These are phyloP conservation scores for Ornithoptera alexandrae DNA, from an alignment of 2,888 invertebrate species.

Conservation along the genomic window DNA sequence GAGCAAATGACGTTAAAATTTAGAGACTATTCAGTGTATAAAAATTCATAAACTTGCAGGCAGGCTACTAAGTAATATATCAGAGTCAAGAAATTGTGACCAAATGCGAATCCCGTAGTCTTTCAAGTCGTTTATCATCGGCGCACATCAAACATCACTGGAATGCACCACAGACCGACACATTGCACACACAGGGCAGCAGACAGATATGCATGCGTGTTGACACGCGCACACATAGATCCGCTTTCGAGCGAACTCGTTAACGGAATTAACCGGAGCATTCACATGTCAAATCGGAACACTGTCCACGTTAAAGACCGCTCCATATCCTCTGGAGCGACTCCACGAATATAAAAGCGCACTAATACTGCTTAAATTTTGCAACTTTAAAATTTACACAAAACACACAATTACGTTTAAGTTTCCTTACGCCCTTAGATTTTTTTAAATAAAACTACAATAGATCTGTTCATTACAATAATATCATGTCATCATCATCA, in stretches of 20 bases:
- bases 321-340: constrained; percentile 3
- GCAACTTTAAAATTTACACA: not conserved
- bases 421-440: too few relatives aligned
- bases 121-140: constrained; percentile 20
- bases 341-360: not conserved
- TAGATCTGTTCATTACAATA: too few relatives aligned
- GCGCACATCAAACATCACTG: constrained; percentile 17
- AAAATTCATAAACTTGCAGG: too few relatives aligned
- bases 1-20: too few relatives aligned
- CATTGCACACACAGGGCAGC: not conserved
- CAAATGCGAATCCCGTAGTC: constrained; percentile 8
- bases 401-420: not conserved
- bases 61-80: constrained; percentile 1
- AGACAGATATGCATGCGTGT: not conserved
- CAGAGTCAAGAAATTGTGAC: constrained; percentile 13
- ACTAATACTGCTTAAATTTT: constrained; percentile 8
- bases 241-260: constrained; percentile 34
- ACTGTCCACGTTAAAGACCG: constrained; percentile 15
- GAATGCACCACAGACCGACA: constrained; percentile 16
- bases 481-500: too few relatives aligned
- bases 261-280: constrained; percentile 37
- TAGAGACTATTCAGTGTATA: too few relatives aligned
- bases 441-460: too few relatives aligned
- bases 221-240: not conserved
- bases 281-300: constrained; percentile 25